Percentiles rank a stretch among this genome's conserved stretches.
phyloP scores from a whole-genome alignment of 2,113 vertebrate species.

The Typhlomys cinereus region DNA sequence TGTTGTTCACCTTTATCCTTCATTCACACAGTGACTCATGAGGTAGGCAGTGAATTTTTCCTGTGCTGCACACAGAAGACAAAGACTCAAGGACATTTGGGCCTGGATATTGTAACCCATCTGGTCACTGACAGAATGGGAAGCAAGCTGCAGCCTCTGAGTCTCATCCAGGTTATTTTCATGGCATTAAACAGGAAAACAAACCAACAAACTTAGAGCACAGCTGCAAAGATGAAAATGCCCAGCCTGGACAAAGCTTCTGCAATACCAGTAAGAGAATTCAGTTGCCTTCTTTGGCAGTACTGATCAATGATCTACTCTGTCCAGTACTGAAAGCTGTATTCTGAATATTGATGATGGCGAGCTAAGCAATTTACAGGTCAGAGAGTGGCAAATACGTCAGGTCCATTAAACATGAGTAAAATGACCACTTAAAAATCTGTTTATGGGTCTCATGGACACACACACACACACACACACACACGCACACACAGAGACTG shows the following conservation, averaged over 20 bases:
- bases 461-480: constrained; percentile 2
- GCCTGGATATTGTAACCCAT: neutral
- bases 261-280: neutral
- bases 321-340: neutral
- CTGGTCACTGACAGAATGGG: neutral
- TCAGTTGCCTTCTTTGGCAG: neutral
- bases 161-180: neutral
- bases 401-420: constrained; percentile 29
- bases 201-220: neutral
- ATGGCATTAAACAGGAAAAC: neutral
- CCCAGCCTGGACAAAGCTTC: neutral
- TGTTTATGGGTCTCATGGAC: constrained; percentile 31
- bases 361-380: constrained; percentile 40
- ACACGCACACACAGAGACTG: constrained; percentile 5
- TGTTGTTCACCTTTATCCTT: neutral
- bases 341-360: constrained; percentile 55
- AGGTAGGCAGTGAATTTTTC: neutral
- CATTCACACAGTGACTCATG: neutral
- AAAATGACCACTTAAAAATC: constrained; percentile 48
- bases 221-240: neutral
- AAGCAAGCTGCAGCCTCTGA: neutral
- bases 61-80: neutral
- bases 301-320: neutral
- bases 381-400: constrained; percentile 48
- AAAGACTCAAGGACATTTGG: neutral